Evolutionary conservation across 2,888 invertebrate species (phyloP).

Genomic region (Argyra leucocephala): DNA sequence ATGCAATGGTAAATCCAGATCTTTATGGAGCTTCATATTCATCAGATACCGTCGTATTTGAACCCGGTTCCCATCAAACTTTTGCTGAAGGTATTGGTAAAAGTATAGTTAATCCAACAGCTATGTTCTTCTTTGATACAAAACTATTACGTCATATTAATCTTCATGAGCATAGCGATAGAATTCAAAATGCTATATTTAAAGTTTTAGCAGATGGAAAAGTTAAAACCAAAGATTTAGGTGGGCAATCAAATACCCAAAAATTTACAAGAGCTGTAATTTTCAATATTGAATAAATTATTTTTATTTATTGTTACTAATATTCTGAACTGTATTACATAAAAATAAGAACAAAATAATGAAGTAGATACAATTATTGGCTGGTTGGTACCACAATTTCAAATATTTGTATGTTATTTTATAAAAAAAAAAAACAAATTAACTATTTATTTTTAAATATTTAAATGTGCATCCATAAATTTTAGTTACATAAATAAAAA

Average conservation of each 20-base stretch:
- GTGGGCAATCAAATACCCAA: slow-evolving; percentile 88
- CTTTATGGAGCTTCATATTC: slow-evolving; percentile 95
- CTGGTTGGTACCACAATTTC: no score
- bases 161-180: slow-evolving; percentile 70
- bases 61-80: slow-evolving; percentile 95
- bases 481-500: no score
- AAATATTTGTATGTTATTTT: no score
- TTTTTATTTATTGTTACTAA: no score
- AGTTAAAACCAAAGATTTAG: slow-evolving; percentile 85
- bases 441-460: no score
- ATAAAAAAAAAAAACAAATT: no score
- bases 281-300: slow-evolving; percentile 43
- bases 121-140: slow-evolving; percentile 85
- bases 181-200: slow-evolving; percentile 75
- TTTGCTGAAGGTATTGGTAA: slow-evolving; percentile 88
- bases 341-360: no score
- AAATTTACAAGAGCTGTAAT: slow-evolving; percentile 91
- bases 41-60: slow-evolving; percentile 86
- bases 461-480: no score
- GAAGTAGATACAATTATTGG: no score
- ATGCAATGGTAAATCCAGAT: slow-evolving; percentile 97
- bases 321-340: no score
- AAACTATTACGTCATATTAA: slow-evolving; percentile 91
- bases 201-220: slow-evolving; percentile 77
- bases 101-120: slow-evolving; percentile 82